Evolutionary conservation across 2,888 invertebrate genomes (phyloP).

Genomic region (Brachylomia viminalis): DNA sequence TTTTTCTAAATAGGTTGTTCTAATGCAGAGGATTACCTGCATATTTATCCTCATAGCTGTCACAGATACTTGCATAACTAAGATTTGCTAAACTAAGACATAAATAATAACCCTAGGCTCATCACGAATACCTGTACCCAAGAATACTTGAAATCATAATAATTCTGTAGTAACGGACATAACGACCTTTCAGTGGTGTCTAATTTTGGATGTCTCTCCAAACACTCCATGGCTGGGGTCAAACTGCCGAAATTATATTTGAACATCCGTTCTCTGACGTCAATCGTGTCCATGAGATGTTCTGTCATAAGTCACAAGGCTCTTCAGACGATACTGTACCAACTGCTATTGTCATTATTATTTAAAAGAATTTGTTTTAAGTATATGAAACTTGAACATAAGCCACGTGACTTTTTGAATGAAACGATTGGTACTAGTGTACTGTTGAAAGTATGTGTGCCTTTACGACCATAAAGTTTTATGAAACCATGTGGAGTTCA

Average conservation of each 20-base stretch:
- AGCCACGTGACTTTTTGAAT: background rate
- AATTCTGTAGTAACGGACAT: constrained; percentile 6
- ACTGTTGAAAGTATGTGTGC: background rate
- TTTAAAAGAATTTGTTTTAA: constrained; percentile 33
- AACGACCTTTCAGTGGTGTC: constrained; percentile 41
- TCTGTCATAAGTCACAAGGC: constrained; percentile 64
- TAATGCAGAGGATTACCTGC: background rate
- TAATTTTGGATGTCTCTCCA: constrained; percentile 58
- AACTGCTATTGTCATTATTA: constrained; percentile 41
- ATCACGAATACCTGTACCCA: background rate
- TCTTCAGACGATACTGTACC: constrained; percentile 45
- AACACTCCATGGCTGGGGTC: constrained; percentile 60
- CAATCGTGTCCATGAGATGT: constrained; percentile 73
- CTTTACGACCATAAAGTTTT: background rate
- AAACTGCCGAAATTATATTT: constrained; percentile 61
- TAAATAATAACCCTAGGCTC: background rate
- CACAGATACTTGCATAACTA: background rate
- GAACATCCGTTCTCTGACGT: constrained; percentile 70
- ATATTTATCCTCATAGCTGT: constrained; percentile 10
- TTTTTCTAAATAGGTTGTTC: background rate
- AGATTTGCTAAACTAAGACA: background rate
- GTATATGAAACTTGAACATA: background rate
- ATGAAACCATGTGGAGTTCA: background rate
- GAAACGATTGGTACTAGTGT: background rate
- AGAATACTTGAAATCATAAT: constrained; percentile 7